Evolutionary conservation across 2,113 vertebrate species (phyloP).

Genomic region (Saguinus midas): DNA sequence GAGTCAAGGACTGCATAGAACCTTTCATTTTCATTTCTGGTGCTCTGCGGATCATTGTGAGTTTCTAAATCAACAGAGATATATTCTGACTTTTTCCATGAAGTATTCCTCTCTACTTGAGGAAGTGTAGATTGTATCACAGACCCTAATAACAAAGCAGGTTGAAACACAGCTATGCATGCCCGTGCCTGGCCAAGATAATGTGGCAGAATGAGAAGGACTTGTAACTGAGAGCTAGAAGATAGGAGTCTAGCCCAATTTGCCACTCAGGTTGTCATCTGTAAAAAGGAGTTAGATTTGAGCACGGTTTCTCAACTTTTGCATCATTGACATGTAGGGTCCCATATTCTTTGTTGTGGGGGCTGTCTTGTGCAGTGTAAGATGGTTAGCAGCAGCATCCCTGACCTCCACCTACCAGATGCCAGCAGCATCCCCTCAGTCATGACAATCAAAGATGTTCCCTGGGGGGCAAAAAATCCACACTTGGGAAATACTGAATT

Average conservation of each 20-base stretch:
- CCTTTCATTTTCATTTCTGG: not conserved
- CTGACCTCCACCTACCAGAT: not conserved
- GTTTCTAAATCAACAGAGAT: not conserved
- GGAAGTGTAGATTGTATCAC: not conserved
- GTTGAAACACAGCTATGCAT: not conserved
- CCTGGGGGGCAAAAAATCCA: fast-evolving
- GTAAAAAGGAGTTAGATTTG: not conserved
- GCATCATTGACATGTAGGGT: fast-evolving
- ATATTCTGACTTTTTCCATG: not conserved
- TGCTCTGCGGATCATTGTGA: not conserved
- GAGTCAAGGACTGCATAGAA: not conserved
- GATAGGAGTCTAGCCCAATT: not conserved
- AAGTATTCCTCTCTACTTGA: not conserved
- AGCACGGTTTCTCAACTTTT: not conserved
- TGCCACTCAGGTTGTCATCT: not conserved
- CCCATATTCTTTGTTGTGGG: fast-evolving
- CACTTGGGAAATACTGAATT: not conserved
- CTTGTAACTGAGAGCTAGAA: not conserved
- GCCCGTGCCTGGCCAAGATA: too few relatives aligned
- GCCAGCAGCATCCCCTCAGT: fast-evolving
- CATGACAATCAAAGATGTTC: not conserved
- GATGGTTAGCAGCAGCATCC: not conserved
- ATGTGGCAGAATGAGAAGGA: not conserved
- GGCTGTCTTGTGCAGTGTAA: not conserved
- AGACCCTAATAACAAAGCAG: not conserved